Conservation (phyloP, 2,113 vertebrate genomes). For the Leucopsar rothschildi region DNA sequence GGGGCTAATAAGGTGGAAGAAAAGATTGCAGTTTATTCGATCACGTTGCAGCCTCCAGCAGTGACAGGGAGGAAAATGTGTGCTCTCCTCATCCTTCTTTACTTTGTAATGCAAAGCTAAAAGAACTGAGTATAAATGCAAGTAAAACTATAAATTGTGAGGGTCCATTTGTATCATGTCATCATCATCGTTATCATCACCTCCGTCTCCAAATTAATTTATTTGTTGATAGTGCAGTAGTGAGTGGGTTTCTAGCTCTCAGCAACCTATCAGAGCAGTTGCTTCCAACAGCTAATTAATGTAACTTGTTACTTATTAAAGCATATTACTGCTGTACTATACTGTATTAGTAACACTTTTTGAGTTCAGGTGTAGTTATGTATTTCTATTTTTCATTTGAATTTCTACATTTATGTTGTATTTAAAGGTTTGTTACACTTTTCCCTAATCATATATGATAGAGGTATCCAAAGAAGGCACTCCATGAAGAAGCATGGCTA, state of each 20-base stretch:
- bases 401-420: background rate
- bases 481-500: background rate
- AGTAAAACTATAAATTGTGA: background rate
- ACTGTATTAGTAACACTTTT: background rate
- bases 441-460: background rate
- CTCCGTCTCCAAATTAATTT: background rate
- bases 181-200: background rate
- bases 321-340: background rate
- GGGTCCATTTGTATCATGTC: background rate
- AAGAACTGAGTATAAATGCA: background rate
- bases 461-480: background rate
- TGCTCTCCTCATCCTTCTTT: background rate
- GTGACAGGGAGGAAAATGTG: background rate
- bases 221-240: background rate
- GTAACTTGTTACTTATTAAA: background rate
- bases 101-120: background rate
- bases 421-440: background rate
- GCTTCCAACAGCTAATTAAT: background rate
- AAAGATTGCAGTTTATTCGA: background rate
- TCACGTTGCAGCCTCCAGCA: conserved; percentile 10
- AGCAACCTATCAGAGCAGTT: background rate
- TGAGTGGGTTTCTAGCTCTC: background rate
- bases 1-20: conserved; percentile 9
- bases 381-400: background rate
- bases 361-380: background rate